Evolutionary conservation across 2,888 invertebrate genomes (phyloP).

Genomic region (Mesoligia furuncula): DNA sequence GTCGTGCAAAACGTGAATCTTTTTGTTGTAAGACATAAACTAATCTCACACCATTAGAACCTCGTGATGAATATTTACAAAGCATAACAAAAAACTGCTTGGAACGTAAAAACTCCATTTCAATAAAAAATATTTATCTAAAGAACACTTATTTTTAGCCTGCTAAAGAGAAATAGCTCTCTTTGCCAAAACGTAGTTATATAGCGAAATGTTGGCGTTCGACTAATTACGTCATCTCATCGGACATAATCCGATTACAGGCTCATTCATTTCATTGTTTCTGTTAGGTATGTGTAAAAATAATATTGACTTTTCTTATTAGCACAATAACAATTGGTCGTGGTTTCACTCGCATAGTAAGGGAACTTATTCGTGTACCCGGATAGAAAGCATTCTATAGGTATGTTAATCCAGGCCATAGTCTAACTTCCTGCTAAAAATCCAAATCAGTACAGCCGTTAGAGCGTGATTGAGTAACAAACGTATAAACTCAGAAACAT

Average conservation of each 20-base stretch:
- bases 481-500: not conserved
- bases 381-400: not conserved
- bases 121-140: constrained; percentile 32
- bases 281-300: constrained; percentile 10
- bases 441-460: not conserved
- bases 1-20: not conserved
- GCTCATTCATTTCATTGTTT: constrained; percentile 12
- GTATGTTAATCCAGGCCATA: not conserved
- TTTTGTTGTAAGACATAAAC: constrained; percentile 14
- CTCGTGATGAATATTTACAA: constrained; percentile 26
- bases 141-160: constrained; percentile 46
- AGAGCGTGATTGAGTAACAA: not conserved
- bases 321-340: not conserved
- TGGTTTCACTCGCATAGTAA: not conserved
- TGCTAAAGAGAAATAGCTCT: constrained; percentile 29
- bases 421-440: not conserved
- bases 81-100: constrained; percentile 35
- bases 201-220: constrained; percentile 6
- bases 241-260: not conserved
- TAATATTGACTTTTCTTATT: constrained; percentile 28
- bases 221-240: constrained; percentile 16
- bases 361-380: not conserved
- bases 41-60: constrained; percentile 3
- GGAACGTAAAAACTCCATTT: constrained; percentile 30
- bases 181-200: constrained; percentile 43